Percentiles rank a stretch among this genome's conserved stretches.
phyloP scores from a whole-genome alignment of 2,113 vertebrate species.

The Paratilapia polleni region DNA sequence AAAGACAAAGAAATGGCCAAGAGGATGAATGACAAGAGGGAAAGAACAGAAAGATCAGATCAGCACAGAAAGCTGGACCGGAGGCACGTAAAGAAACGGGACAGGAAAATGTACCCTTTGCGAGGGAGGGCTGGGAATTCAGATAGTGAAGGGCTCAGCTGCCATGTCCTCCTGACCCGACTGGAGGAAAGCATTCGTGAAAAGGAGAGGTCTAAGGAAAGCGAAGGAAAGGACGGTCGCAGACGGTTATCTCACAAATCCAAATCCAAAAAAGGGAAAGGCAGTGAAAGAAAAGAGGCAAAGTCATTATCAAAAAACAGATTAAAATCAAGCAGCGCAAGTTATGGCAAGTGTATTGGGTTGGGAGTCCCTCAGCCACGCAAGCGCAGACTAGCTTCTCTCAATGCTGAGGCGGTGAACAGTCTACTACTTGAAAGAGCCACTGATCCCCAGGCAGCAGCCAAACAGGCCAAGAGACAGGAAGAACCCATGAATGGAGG shows the following conservation, averaged over 20 bases:
- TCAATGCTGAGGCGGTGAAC: constrained; percentile 95
- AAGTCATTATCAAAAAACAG: constrained; percentile 55
- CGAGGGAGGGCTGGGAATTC: constrained; percentile 78
- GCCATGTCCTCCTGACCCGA: constrained; percentile 89
- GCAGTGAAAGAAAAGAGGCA: constrained; percentile 5
- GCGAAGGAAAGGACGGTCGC: constrained; percentile 23
- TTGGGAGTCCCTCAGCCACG: constrained; percentile 81
- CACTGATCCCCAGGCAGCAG: constrained; percentile 69
- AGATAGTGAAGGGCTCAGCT: constrained; percentile 80
- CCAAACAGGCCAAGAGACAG: constrained; percentile 74
- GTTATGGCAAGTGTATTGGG: background rate
- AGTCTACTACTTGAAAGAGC: constrained; percentile 89
- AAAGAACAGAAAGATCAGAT: constrained; percentile 8
- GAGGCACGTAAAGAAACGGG: constrained; percentile 80
- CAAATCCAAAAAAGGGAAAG: constrained; percentile 55
- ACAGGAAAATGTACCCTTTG: constrained; percentile 91
- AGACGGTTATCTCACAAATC: constrained; percentile 33
- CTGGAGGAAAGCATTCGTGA: constrained; percentile 75
- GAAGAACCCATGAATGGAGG: constrained; percentile 67
- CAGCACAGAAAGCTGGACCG: constrained; percentile 53
- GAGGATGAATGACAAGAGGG: constrained; percentile 36
- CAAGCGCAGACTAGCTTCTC: constrained; percentile 92
- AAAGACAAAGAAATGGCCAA: constrained; percentile 46
- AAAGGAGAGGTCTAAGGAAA: constrained; percentile 33
- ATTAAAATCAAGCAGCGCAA: constrained; percentile 50